phyloP scores from a whole-genome alignment of 2,888 invertebrate species.

The Xestia rhomboidea region DNA sequence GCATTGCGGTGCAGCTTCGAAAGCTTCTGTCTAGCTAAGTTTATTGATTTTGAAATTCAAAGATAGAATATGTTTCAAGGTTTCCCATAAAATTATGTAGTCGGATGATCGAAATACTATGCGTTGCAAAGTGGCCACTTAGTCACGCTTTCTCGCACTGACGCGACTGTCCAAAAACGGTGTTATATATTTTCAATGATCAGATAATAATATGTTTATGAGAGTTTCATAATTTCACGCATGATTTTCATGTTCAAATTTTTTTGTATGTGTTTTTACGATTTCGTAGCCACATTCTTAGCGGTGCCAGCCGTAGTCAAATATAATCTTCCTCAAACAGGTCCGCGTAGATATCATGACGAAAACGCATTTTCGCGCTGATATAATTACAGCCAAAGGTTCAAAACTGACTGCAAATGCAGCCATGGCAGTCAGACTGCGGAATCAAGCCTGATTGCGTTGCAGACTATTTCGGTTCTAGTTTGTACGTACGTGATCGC shows the following conservation, averaged over 20 bases:
- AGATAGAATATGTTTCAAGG: not conserved
- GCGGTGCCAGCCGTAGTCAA: not conserved
- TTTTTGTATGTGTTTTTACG: not conserved
- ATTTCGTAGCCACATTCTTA: not conserved
- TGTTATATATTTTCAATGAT: not conserved
- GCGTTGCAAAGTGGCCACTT: not conserved
- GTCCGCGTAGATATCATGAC: not conserved
- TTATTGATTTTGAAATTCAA: not conserved
- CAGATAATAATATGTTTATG: not conserved
- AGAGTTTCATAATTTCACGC: not conserved
- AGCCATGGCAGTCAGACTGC: constrained; percentile 39
- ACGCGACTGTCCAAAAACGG: not conserved
- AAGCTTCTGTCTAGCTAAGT: not conserved
- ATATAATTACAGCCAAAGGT: constrained; percentile 24
- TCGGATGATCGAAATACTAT: not conserved
- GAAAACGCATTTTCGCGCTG: constrained; percentile 3
- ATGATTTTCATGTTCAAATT: not conserved
- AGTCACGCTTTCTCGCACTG: not conserved
- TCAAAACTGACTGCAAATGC: constrained; percentile 25
- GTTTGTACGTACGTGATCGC: constrained; percentile 17
- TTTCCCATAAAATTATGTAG: not conserved
- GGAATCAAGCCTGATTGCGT: constrained; percentile 49
- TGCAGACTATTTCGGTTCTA: constrained; percentile 30
- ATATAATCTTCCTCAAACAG: not conserved
- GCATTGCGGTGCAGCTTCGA: not conserved